These are phyloP conservation scores for Phortica magna DNA, from an alignment of 2,888 invertebrate species.

Conservation along the genomic window DNA sequence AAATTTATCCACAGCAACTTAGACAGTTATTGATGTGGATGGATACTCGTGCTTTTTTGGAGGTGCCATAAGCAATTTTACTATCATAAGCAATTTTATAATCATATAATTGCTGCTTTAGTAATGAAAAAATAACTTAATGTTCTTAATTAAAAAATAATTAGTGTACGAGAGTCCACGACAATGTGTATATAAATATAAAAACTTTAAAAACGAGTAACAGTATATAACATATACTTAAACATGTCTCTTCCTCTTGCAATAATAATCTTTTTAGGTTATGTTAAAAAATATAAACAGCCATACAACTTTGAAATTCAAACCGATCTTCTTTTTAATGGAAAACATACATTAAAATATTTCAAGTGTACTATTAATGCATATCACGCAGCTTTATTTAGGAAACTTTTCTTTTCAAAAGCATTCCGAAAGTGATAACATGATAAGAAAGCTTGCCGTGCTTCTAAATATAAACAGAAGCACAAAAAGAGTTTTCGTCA, in stretches of 20 bases:
- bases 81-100: constrained; percentile 12
- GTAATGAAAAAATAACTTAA: too few relatives aligned
- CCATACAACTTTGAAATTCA: too few relatives aligned
- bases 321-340: too few relatives aligned
- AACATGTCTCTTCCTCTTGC: not conserved
- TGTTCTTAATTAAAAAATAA: too few relatives aligned
- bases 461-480: not conserved
- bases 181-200: too few relatives aligned
- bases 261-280: not conserved
- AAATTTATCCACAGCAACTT: constrained; percentile 48
- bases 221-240: not conserved
- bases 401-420: not conserved
- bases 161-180: too few relatives aligned
- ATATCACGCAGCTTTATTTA: not conserved
- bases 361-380: too few relatives aligned
- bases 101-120: not conserved
- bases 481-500: not conserved
- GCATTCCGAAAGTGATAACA: not conserved
- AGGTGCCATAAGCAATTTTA: constrained; percentile 34
- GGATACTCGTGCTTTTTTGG: constrained; percentile 60
- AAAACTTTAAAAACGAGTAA: too few relatives aligned
- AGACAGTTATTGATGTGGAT: constrained; percentile 59
- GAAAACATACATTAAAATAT: too few relatives aligned
- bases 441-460: not conserved
- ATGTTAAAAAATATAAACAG: too few relatives aligned